Conservation (phyloP, 2,797 vertebrate genomes). For the Hippopotamyrus pictus region DNA sequence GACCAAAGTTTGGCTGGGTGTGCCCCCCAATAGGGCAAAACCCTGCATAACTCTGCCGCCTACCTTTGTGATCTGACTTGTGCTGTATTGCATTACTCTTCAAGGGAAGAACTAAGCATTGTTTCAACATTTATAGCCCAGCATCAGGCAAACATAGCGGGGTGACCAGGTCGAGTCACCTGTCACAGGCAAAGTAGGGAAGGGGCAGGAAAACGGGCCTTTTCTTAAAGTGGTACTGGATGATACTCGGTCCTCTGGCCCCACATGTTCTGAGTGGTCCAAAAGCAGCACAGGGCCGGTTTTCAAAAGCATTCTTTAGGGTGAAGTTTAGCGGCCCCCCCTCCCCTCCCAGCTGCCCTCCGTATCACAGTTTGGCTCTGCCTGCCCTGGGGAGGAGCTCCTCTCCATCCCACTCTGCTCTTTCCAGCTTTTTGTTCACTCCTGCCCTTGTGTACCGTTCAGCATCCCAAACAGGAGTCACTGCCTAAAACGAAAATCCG, state of each 20-base stretch:
- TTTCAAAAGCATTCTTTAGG: not conserved
- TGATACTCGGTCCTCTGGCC: not conserved
- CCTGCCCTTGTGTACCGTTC: not conserved
- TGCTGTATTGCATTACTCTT: slow-evolving; percentile 45
- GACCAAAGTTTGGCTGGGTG: not conserved
- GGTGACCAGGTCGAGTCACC: not conserved
- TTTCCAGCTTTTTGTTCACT: not conserved
- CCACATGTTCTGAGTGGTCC: not conserved
- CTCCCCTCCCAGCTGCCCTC: not conserved
- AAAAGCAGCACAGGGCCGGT: not conserved
- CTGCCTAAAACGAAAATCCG: not conserved
- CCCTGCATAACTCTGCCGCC: slow-evolving; percentile 34
- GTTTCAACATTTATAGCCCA: not conserved
- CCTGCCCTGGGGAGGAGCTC: not conserved
- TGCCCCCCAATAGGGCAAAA: slow-evolving; percentile 19
- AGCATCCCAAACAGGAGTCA: not conserved
- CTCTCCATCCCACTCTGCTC: not conserved
- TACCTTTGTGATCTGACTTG: slow-evolving; percentile 42
- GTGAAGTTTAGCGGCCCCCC: not conserved
- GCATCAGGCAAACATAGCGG: not conserved
- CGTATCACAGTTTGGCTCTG: not conserved
- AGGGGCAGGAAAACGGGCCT: not conserved
- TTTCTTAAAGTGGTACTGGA: not conserved
- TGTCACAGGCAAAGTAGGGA: not conserved
- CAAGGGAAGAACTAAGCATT: slow-evolving; percentile 27